Percentiles rank a stretch among this genome's conserved stretches.
Evolutionary conservation across 2,113 vertebrate species (phyloP).

Genomic region (Himantopus leucocephalus): DNA sequence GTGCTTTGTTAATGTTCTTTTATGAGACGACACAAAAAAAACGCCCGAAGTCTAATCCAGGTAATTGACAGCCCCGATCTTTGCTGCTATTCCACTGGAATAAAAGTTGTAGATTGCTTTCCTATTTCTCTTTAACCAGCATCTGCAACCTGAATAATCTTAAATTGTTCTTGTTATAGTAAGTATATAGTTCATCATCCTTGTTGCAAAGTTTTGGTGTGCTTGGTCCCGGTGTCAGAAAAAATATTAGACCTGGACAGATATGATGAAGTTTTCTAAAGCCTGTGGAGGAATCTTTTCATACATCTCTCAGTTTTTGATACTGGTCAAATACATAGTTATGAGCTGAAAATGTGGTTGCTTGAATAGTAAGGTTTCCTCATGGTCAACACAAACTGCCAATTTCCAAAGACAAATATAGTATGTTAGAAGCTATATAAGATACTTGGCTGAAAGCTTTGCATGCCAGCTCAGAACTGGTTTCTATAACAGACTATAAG

Average conservation of each 20-base stretch:
- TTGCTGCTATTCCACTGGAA: neutral
- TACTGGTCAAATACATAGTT: neutral
- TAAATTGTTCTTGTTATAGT: neutral
- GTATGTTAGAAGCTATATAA: conserved; percentile 24
- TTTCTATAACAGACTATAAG: conserved; percentile 21
- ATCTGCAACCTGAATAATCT: neutral
- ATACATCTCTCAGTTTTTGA: neutral
- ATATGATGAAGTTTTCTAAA: neutral
- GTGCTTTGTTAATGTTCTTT: neutral
- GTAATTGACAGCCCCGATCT: neutral
- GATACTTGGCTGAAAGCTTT: conserved; percentile 20
- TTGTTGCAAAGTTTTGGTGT: neutral
- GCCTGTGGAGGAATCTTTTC: neutral
- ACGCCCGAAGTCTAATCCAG: neutral
- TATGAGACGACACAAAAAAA: neutral
- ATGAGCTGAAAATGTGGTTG: conserved; percentile 13
- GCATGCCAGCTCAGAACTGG: conserved; percentile 27
- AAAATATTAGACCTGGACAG: neutral
- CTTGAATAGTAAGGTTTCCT: conserved; percentile 40
- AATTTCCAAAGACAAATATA: conserved; percentile 43
- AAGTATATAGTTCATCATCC: neutral
- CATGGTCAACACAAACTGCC: conserved; percentile 6
- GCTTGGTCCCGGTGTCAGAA: neutral
- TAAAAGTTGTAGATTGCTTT: neutral
- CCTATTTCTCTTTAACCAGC: neutral